Evolutionary conservation across 2,888 invertebrate genomes (phyloP).

Genomic region (Papilio protenor): DNA sequence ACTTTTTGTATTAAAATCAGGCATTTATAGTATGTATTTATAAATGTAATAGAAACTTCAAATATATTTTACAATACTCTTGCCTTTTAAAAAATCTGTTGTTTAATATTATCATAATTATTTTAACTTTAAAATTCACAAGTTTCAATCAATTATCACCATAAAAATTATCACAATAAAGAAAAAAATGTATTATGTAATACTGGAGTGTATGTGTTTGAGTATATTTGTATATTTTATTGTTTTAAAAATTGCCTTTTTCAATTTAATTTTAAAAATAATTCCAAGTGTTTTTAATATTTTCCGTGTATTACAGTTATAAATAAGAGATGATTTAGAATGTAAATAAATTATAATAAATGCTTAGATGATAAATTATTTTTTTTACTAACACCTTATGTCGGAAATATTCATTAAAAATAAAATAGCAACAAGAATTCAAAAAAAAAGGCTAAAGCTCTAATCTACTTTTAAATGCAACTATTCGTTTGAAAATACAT

Average conservation of each 20-base stretch:
- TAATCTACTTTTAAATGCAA: too few relatives aligned
- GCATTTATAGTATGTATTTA: neutral
- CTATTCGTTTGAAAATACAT: too few relatives aligned
- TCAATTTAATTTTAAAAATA: conserved; percentile 4
- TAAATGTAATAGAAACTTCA: neutral
- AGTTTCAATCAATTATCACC: neutral
- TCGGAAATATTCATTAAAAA: too few relatives aligned
- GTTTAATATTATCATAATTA: neutral
- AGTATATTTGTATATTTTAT: neutral
- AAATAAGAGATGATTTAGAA: conserved; percentile 2
- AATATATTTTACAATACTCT: neutral
- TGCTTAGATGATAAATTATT: conserved; percentile 16
- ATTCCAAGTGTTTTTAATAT: conserved; percentile 7
- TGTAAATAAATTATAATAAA: conserved; percentile 36
- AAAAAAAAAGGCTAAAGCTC: too few relatives aligned
- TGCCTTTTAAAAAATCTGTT: neutral
- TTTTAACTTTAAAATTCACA: neutral
- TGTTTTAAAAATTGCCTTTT: neutral
- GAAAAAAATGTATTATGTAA: neutral
- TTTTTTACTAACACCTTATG: neutral
- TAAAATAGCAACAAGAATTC: too few relatives aligned
- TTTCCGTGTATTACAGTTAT: neutral
- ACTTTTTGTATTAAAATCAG: too few relatives aligned
- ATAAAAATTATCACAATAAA: neutral
- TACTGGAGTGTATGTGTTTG: too few relatives aligned